Evolutionary conservation across 2,888 invertebrate species (phyloP).

Genomic region (Metellina segmentata): DNA sequence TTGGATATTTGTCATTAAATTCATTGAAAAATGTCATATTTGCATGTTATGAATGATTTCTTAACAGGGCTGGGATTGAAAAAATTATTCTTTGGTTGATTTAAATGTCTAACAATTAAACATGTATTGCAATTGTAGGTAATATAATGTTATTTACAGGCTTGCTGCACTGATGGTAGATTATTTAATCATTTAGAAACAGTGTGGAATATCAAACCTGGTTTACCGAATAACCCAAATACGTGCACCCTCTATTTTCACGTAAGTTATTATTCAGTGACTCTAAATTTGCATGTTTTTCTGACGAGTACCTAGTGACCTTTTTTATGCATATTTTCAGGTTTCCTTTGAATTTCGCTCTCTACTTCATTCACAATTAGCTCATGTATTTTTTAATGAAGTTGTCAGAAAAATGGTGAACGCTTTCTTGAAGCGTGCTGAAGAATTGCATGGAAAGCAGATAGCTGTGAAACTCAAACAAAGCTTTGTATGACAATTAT

Average conservation of each 20-base stretch:
- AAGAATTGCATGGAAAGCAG: slow-evolving; percentile 88
- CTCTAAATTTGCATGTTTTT: background rate
- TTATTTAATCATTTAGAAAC: slow-evolving; percentile 94
- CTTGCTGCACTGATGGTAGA: slow-evolving; percentile 93
- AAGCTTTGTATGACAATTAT: slow-evolving; percentile 43
- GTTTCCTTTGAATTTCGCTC: slow-evolving; percentile 95
- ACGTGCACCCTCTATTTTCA: slow-evolving; percentile 95
- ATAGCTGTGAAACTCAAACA: slow-evolving; percentile 48
- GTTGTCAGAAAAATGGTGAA: slow-evolving; percentile 97
- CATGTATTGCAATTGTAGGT: no score
- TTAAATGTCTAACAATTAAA: no score
- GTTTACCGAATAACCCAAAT: slow-evolving; percentile 86
- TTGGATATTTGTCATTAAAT: no score
- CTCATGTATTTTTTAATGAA: slow-evolving; percentile 96
- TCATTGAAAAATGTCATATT: no score
- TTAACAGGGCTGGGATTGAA: no score
- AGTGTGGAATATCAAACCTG: slow-evolving; percentile 95
- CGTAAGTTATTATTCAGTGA: slow-evolving; percentile 80
- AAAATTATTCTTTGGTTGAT: no score
- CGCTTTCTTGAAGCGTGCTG: slow-evolving; percentile 93
- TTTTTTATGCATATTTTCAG: slow-evolving; percentile 40
- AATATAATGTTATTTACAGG: slow-evolving; percentile 81
- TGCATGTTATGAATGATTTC: no score
- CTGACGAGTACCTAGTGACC: background rate
- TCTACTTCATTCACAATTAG: slow-evolving; percentile 91